Evolutionary conservation across 2,888 invertebrate species (phyloP), one percentile per base, ranked within the genome.

Genomic region (Philereme transversata): DNA sequence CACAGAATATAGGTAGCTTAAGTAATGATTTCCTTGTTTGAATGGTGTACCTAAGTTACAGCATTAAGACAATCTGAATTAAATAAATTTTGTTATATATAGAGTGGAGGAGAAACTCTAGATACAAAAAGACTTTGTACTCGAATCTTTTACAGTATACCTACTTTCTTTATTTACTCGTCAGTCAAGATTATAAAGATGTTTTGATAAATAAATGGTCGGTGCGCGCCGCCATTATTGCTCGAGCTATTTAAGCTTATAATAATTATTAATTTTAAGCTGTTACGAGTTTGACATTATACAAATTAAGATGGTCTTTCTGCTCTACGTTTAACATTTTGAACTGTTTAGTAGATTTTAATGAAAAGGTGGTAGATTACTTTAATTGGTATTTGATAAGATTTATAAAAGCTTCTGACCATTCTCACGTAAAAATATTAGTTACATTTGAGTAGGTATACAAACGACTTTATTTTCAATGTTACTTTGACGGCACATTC

Each of bases 401-500:
- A 43, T 43, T 43, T 43, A 43, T 43, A 43, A 43, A 43, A 43
- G 9, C 9, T n/a, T 43, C 6, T 43, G 9, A 4, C n/a, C 9
- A n/a, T 43, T 43, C n/a, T 5, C 9, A n/a, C 43, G 8, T 4
- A 43, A 9, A n/a, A n/a, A n/a, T 5, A 5, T 9, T 3, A 5
- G 22, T 36, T 6, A 40, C 40, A 8, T 40, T 8, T 40, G 8
- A 40, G 40, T 40, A 40, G 0, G 40, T 4, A n/a, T n/a, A n/a
- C n/a, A 10, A 60, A 47, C 36, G 6, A 54, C 61, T 54, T 58
- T 51, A 67, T 63, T 59, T 75, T 75, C 75, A 79, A 79, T 76
- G 77, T 80, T 71, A 65, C 80, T 79, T 82, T 79, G 77, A 75
- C 78, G 76, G 77, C 69, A 60, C 58, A 60, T 68, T 69, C 56